A percentile compares a stretch with the other conserved stretches of the same genome.
phyloP scores from a whole-genome alignment of 2,888 invertebrate species.

The Polymixis lichenea region DNA sequence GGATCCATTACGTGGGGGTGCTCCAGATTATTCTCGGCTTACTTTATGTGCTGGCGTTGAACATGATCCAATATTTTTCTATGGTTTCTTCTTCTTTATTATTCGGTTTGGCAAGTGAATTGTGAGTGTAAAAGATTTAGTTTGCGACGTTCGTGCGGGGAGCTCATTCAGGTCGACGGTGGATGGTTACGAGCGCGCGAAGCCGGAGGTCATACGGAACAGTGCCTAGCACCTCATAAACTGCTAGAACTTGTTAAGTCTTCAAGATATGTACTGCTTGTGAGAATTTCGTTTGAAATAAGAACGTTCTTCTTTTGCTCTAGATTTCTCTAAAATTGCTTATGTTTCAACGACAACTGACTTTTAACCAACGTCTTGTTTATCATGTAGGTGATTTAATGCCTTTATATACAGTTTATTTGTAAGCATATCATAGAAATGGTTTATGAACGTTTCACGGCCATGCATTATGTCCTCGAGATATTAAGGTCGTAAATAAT shows the following conservation, averaged over 20 bases:
- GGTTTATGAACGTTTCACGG: constrained; percentile 46
- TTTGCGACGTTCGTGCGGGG: constrained; percentile 63
- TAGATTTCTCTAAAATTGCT: too few species aligned
- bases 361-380: background rate
- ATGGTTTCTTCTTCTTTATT: constrained; percentile 67
- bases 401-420: constrained; percentile 11
- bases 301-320: background rate
- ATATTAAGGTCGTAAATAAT: constrained; percentile 81
- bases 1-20: constrained; percentile 80
- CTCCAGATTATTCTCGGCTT: constrained; percentile 76
- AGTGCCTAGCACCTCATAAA: constrained; percentile 75
- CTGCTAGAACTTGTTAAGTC: constrained; percentile 68
- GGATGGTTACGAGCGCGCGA: constrained; percentile 68
- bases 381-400: background rate
- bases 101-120: constrained; percentile 60
- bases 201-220: constrained; percentile 67
- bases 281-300: constrained; percentile 32
- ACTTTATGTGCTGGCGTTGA: constrained; percentile 72
- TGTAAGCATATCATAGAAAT: constrained; percentile 35
- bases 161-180: constrained; percentile 69
- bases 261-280: constrained; percentile 47
- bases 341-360: background rate
- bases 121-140: constrained; percentile 63
- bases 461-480: constrained; percentile 70
- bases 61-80: constrained; percentile 73